Conservation (phyloP, 2,797 vertebrate genomes). For the Mus caroli region DNA sequence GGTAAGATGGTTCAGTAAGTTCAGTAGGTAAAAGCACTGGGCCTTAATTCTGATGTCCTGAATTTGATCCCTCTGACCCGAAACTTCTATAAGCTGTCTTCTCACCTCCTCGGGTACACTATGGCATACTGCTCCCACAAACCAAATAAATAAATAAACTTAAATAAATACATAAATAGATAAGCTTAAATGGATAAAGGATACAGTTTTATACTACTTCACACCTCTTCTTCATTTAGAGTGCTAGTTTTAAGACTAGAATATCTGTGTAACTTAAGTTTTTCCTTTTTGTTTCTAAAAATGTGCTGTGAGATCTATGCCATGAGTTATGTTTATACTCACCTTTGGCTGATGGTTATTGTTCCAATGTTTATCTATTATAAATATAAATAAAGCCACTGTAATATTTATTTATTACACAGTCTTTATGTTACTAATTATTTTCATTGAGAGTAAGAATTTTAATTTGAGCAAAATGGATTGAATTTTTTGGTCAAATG, state of each 20-base stretch:
- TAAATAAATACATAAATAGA: no score
- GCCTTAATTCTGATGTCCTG: no score
- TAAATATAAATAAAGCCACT: neutral
- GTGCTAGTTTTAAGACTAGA: neutral
- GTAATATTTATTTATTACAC: neutral
- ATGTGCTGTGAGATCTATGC: neutral
- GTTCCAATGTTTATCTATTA: neutral
- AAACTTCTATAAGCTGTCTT: no score
- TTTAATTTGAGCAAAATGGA: neutral
- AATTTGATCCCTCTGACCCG: no score
- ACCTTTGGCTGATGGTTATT: neutral
- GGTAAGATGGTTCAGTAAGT: no score
- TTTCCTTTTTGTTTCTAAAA: conserved; percentile 3
- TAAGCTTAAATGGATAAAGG: neutral
- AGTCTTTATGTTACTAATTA: neutral
- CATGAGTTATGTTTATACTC: neutral
- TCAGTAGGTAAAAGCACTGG: no score
- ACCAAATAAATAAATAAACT: neutral
- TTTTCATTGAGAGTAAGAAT: neutral
- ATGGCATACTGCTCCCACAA: no score
- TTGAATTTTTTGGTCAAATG: neutral
- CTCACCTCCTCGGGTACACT: no score
- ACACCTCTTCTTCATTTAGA: neutral
- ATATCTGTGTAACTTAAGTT: neutral
- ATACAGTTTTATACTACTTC: neutral